Conservation (phyloP, 1,140 invertebrate genomes). For the Eumeta japonica region DNA sequence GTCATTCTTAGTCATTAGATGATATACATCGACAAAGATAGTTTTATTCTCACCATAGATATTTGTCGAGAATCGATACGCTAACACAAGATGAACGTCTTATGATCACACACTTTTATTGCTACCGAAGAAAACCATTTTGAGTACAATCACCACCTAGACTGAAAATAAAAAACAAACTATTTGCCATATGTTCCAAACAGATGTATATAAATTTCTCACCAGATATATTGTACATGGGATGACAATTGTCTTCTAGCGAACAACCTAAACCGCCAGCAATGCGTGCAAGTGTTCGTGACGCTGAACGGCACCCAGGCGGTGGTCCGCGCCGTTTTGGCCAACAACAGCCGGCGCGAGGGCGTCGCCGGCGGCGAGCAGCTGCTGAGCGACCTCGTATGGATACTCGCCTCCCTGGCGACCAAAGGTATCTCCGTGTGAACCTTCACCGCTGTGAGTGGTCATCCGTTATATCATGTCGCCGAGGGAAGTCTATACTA, state of each 20-base stretch:
- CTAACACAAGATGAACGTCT: too few relatives aligned
- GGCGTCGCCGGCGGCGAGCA: constrained; percentile 39
- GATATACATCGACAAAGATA: too few relatives aligned
- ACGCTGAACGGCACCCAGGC: constrained; percentile 41
- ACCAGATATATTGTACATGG: background rate
- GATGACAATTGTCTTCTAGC: constrained; percentile 14
- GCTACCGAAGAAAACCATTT: too few relatives aligned
- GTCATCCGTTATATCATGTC: too few relatives aligned
- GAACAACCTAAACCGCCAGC: constrained; percentile 40
- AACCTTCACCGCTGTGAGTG: constrained; percentile 5
- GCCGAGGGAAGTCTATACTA: too few relatives aligned
- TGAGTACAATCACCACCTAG: too few relatives aligned
- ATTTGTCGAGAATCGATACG: too few relatives aligned
- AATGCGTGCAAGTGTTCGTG: constrained; percentile 40
- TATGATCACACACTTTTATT: too few relatives aligned
- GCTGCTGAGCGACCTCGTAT: constrained; percentile 43
- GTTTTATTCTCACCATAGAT: too few relatives aligned
- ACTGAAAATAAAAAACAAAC: background rate
- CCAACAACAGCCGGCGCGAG: constrained; percentile 40
- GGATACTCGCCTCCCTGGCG: constrained; percentile 40
- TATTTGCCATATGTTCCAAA: too few relatives aligned
- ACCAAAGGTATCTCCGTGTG: constrained; percentile 42
- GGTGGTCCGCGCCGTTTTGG: constrained; percentile 31
- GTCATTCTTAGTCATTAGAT: too few relatives aligned
- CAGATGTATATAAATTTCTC: too few relatives aligned